Base-by-base conservation (phyloP, 2,888 invertebrate species). In the Rutpela maculata region DNA sequence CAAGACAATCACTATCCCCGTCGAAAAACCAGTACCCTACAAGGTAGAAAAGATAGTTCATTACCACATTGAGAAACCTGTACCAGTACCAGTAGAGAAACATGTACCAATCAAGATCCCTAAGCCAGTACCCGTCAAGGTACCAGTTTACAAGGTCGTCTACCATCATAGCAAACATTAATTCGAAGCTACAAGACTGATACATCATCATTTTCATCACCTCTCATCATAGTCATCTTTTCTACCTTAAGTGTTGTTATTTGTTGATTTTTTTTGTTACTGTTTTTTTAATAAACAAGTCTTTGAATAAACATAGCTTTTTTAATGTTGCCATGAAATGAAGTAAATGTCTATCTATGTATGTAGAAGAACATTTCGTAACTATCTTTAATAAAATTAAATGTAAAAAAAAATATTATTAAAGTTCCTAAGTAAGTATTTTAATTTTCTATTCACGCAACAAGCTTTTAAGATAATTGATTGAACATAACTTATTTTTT, bases 21-120 rank as follows among this genome's bases (percentile, higher is more conserved):
- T 95, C 0, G 94, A 95, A 84, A 95, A 94, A 85, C 94, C 94
- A 26, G 94, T 94, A 4, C 94, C 94, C 0, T 94, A 94, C 85
- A 93, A 94, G 0, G 93, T 95, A 0, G 94, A 94, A 80, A 94
- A 92, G 84, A 90, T 90, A 3, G 92, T 94, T 0, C 93, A 93
- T 43, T 93, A 94, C 38, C 93, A 94, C 0, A 92, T 92, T 74
- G 92, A 94, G 78, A 94, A 94, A 84, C 93, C 93, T 0, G 93
- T 94, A 4, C 94, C 94, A 1, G 93, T 94, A 22, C 92, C 92
- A 74, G 94, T 95, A 0, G 91, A 94, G 59, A 94, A 94, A 81
- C 94, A 94, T 84, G 89, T 94, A 12, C 92, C 93, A 5, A 93
- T 94, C n/a, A 93, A 93, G 0, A 93, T 94, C 0, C 92, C 93